phyloP scores from a whole-genome alignment of 2,113 vertebrate genomes.

The Alligator sinensis region DNA sequence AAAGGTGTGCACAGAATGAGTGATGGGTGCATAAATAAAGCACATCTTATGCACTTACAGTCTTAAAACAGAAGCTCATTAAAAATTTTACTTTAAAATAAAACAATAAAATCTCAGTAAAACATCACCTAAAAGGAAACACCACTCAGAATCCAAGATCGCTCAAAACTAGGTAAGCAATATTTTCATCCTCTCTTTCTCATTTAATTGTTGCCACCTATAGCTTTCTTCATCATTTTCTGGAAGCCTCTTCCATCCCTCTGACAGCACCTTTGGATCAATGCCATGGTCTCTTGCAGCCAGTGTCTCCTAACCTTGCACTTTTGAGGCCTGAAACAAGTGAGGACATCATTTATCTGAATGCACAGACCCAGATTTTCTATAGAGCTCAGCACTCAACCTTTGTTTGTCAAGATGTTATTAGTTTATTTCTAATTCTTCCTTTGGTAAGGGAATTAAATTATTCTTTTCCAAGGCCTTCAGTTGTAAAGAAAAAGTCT shows the following conservation, averaged over 20 bases:
- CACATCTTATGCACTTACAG: background rate
- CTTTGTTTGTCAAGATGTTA: background rate
- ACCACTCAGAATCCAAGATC: background rate
- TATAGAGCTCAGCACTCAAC: fast-evolving
- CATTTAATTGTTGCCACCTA: background rate
- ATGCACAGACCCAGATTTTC: background rate
- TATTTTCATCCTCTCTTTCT: fast-evolving
- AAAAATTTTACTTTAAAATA: background rate
- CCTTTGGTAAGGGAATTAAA: background rate
- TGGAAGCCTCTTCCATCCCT: background rate
- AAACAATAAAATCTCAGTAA: background rate
- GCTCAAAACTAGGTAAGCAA: fast-evolving
- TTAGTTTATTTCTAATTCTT: background rate
- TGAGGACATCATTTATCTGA: background rate
- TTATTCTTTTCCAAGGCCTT: background rate
- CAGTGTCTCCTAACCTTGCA: background rate
- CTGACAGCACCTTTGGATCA: background rate
- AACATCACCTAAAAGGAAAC: background rate
- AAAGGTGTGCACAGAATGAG: background rate
- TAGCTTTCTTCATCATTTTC: background rate
- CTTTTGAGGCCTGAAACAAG: background rate
- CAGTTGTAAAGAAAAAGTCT: background rate
- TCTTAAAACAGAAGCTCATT: background rate
- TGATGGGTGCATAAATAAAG: background rate
- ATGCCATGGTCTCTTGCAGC: background rate